These are phyloP conservation scores for Pachydiplax longipennis DNA, from an alignment of 2,888 invertebrate species.

Conservation along the genomic window DNA sequence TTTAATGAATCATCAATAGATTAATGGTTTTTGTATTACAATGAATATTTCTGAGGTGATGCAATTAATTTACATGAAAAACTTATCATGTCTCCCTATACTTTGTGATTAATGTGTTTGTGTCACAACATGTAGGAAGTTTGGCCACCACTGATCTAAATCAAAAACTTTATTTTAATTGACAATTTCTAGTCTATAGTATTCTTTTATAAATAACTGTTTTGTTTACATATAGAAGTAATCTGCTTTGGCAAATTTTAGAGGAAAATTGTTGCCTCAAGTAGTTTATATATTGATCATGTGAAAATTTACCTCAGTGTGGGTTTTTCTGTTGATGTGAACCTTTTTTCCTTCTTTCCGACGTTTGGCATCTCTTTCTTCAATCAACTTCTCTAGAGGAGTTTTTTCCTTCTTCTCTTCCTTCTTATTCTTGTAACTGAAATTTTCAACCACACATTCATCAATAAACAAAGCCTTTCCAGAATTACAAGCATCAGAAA, in stretches of 20 bases:
- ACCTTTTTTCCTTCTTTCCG: conserved; percentile 23
- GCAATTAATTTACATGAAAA: no score
- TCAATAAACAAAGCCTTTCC: neutral
- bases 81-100: no score
- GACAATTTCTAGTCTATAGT: no score
- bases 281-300: neutral
- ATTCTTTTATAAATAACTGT: no score
- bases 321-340: conserved; percentile 20
- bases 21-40: no score
- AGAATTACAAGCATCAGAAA: no score
- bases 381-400: conserved; percentile 13
- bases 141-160: no score
- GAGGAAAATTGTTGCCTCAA: neutral
- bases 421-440: conserved; percentile 24
- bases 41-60: no score
- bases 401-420: conserved; percentile 19
- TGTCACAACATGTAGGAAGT: no score
- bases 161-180: no score
- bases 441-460: neutral
- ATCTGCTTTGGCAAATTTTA: neutral
- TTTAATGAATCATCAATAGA: no score
- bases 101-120: no score
- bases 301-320: neutral
- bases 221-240: neutral
- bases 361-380: conserved; percentile 27